Evolutionary conservation across 2,888 invertebrate genomes (phyloP), one percentile per base, ranked within the genome.

Genomic region (Ichneumon xanthorius): DNA sequence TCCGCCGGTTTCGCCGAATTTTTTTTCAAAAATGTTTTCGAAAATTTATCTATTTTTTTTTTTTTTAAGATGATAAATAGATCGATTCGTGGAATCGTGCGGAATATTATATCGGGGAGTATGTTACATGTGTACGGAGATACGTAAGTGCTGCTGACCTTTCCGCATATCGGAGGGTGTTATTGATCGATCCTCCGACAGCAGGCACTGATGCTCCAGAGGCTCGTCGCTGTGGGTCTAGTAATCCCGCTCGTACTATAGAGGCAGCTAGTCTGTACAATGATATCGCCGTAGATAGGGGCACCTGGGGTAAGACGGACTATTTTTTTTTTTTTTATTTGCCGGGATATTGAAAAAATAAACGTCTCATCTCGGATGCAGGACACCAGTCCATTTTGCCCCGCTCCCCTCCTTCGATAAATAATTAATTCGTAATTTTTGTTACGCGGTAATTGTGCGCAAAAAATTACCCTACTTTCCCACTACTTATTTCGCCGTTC

Each of bases 71-170:
- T 16, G 16, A 50, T 70, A 16, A 30, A 6, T 26, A 30, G 16
- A 48, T 70, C 45, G 45, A 45, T 45, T 14, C 45, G 45, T 16
- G 45, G 45, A 45, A 45, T 45, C 16, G 3, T 45, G 5, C 16
- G 45, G 16, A 45, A 45, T 40, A 40, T 14, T 16, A 16, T 65
- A 37, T 65, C 9, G 16, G n/a, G 33, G 65, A 30, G 19, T 16
- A 40, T 71, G 61, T 63, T 63, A 63, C 16, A 33, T 63, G 48
- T 77, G 30, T 78, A 75, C 67, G n/a, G 80, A 78, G 73, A 80
- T 75, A 76, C 73, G 67, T 87, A 83, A 86, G 82, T 87, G 88
- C 87, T 86, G 86, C 88, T 88, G 88, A 88, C 88, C 88, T 88
- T 88, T 87, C 82, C 79, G 80, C 78, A 70, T 63, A 68, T 71